Evolutionary conservation across 2,113 vertebrate species (phyloP).

Genomic region (Grus americana): DNA sequence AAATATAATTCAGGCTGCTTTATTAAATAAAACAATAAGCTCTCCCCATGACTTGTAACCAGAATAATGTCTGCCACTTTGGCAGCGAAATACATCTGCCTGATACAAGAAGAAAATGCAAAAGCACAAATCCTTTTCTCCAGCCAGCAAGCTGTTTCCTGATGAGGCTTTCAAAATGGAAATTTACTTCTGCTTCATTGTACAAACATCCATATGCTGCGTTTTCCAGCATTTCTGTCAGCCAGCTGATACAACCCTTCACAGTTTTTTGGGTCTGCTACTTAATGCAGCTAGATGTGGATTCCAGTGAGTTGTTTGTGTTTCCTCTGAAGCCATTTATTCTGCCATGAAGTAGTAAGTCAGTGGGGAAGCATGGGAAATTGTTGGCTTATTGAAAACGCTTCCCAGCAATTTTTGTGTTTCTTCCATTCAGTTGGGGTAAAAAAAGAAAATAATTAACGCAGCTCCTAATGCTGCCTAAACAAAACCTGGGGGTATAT

Average conservation of each 20-base stretch:
- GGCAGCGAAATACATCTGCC: neutral
- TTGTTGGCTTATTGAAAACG: neutral
- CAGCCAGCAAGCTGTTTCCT: neutral
- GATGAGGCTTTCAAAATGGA: neutral
- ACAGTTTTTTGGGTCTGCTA: neutral
- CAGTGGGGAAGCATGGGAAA: neutral
- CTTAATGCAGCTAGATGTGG: neutral
- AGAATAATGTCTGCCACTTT: neutral
- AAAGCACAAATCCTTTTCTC: neutral
- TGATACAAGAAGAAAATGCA: neutral
- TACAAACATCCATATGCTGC: neutral
- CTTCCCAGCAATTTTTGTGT: neutral
- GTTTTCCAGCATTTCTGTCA: neutral
- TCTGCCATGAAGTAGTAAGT: neutral
- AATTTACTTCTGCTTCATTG: neutral
- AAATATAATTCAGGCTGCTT: neutral
- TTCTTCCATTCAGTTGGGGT: neutral
- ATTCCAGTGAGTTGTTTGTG: neutral
- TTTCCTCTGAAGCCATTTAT: neutral
- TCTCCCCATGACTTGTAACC: neutral
- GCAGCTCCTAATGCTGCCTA: neutral
- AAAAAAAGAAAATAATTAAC: neutral
- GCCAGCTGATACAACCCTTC: neutral
- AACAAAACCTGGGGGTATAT: neutral
- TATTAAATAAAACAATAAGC: neutral